phyloP scores from a whole-genome alignment of 2,888 invertebrate genomes.

The Cephus spinipes region DNA sequence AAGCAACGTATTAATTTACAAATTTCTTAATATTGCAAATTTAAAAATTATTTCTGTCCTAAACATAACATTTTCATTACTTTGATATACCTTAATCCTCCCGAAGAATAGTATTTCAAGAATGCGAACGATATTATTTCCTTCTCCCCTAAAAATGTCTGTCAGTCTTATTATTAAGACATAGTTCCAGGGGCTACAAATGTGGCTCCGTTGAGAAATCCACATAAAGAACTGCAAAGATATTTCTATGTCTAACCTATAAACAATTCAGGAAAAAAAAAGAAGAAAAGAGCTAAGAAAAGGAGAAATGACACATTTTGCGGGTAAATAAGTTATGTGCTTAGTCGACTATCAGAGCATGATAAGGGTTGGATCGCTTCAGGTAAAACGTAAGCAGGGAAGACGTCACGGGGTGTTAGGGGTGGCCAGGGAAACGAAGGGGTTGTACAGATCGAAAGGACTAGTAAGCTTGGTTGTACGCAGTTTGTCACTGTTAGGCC shows the following conservation, averaged over 20 bases:
- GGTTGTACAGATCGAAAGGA: neutral
- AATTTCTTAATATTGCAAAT: neutral
- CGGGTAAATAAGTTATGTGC: slow-evolving; percentile 1
- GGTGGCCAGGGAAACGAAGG: neutral
- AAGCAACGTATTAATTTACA: neutral
- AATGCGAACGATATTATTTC: neutral
- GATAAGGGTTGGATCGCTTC: neutral
- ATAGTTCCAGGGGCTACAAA: neutral
- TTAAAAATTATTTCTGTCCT: neutral
- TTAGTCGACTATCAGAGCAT: neutral
- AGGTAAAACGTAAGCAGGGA: neutral
- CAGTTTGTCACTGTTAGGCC: neutral
- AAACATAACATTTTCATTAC: neutral
- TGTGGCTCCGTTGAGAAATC: neutral
- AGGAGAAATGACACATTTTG: neutral
- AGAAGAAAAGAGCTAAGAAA: neutral
- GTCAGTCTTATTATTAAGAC: neutral
- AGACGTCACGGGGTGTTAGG: neutral
- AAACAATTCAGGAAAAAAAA: neutral
- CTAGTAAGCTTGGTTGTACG: neutral
- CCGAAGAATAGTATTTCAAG: neutral
- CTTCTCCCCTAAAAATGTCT: neutral
- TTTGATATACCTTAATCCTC: neutral
- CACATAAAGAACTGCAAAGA: neutral
- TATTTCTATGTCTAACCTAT: neutral